Evolutionary conservation across 2,797 vertebrate species (phyloP).

Genomic region (Acrossocheilus fasciatus): DNA sequence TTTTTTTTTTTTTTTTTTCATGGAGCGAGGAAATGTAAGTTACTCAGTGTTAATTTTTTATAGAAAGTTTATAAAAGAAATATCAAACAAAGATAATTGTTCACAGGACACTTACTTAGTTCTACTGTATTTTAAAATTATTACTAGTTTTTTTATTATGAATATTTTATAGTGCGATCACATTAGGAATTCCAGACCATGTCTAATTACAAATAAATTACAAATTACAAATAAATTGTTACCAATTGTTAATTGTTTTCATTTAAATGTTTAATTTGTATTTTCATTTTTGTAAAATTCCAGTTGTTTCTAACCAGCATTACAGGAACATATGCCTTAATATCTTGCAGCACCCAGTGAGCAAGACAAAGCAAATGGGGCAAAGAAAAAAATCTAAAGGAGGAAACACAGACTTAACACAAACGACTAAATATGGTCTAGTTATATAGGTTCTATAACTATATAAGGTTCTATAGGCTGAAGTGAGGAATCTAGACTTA

Average conservation of each 20-base stretch:
- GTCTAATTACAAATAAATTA: conserved; percentile 4
- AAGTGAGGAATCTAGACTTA: not conserved
- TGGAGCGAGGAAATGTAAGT: not conserved
- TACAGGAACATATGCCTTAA: not conserved
- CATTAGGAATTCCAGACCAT: not conserved
- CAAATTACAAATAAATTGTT: conserved; percentile 8
- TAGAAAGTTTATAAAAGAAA: not conserved
- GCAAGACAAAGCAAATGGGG: not conserved
- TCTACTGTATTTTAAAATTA: not conserved
- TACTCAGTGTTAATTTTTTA: not conserved
- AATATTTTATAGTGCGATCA: not conserved
- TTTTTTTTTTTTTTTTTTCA: too few relatives aligned
- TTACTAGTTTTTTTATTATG: not conserved
- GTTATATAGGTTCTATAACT: too few relatives aligned
- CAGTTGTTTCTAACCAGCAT: not conserved
- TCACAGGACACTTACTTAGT: not conserved
- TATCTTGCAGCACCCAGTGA: not conserved
- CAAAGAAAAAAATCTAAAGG: not conserved
- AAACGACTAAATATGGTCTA: not conserved
- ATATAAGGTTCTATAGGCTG: too few relatives aligned
- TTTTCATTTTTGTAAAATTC: not conserved
- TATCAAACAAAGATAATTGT: not conserved
- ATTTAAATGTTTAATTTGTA: not conserved
- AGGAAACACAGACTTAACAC: not conserved
- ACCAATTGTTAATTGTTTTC: not conserved